Percentiles rank a stretch among this genome's conserved stretches.
phyloP scores from a whole-genome alignment of 2,797 vertebrate species.

The Glossophaga mutica region DNA sequence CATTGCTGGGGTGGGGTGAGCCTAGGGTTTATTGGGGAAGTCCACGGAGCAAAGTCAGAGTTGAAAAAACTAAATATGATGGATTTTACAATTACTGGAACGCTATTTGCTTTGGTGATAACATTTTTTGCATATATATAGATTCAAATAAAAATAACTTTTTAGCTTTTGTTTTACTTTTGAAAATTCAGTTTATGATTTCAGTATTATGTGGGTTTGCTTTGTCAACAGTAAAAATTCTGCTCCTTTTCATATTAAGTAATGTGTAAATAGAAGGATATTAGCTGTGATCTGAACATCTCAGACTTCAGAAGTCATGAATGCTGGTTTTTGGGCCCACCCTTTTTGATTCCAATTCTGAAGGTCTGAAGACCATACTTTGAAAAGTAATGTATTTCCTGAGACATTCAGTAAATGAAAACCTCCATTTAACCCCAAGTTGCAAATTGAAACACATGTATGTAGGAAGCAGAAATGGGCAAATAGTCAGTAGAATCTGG shows the following conservation, averaged over 20 bases:
- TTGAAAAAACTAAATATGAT: not conserved
- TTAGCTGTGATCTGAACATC: not conserved
- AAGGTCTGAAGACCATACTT: not conserved
- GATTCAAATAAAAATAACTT: not conserved
- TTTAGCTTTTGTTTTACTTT: not conserved
- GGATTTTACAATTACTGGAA: not conserved
- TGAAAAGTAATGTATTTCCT: not conserved
- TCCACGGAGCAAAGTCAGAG: not conserved
- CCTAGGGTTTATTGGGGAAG: not conserved
- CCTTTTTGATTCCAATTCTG: not conserved
- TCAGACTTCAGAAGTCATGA: not conserved
- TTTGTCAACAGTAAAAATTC: not conserved
- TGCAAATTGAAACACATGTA: not conserved
- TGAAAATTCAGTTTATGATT: not conserved
- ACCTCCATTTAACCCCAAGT: not conserved
- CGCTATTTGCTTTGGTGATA: not conserved
- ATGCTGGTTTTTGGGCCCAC: not conserved
- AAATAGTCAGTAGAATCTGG: not conserved
- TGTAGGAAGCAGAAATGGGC: not conserved
- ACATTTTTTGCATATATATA: not conserved
- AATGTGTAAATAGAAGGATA: not conserved
- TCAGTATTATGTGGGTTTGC: not conserved
- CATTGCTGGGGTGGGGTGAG: not conserved
- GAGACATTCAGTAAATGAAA: not conserved
- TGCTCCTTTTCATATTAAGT: not conserved